A percentile compares a stretch with the other conserved stretches of the same genome.
Evolutionary conservation across 2,797 vertebrate species (phyloP).

Genomic region (Poeciliopsis presidionis): DNA sequence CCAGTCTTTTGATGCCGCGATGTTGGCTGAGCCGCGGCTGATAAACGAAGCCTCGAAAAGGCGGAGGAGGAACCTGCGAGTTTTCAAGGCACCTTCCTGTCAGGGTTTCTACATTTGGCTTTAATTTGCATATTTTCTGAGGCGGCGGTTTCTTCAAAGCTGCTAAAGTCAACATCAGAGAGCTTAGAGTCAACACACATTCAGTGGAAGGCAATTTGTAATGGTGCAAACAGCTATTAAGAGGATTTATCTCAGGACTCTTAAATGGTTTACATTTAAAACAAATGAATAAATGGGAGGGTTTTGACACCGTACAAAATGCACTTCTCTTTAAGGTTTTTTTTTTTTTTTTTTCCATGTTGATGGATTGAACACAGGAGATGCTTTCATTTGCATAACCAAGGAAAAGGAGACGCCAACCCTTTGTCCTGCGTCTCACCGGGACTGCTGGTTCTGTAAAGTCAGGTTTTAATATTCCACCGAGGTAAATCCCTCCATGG

Average conservation of each 20-base stretch:
- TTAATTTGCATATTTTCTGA: slow-evolving; percentile 5
- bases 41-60: neutral
- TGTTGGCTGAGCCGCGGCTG: neutral
- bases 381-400: slow-evolving; percentile 27
- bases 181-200: slow-evolving; percentile 8
- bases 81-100: slow-evolving; percentile 1
- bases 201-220: neutral
- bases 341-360: neutral
- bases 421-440: slow-evolving; percentile 16
- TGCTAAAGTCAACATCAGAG: slow-evolving; percentile 7
- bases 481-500: slow-evolving; percentile 52
- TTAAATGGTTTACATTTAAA: neutral
- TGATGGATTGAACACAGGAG: neutral
- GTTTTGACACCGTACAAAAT: neutral
- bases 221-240: neutral
- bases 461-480: slow-evolving; percentile 67
- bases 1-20: neutral
- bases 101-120: slow-evolving; percentile 9
- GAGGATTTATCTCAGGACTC: neutral
- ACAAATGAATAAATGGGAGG: neutral
- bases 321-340: neutral
- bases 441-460: slow-evolving; percentile 38
- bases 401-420: slow-evolving; percentile 17
- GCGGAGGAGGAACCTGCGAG: neutral
- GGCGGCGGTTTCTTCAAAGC: neutral